phyloP scores from a whole-genome alignment of 2,113 vertebrate species.

The Neotragus moschatus region DNA sequence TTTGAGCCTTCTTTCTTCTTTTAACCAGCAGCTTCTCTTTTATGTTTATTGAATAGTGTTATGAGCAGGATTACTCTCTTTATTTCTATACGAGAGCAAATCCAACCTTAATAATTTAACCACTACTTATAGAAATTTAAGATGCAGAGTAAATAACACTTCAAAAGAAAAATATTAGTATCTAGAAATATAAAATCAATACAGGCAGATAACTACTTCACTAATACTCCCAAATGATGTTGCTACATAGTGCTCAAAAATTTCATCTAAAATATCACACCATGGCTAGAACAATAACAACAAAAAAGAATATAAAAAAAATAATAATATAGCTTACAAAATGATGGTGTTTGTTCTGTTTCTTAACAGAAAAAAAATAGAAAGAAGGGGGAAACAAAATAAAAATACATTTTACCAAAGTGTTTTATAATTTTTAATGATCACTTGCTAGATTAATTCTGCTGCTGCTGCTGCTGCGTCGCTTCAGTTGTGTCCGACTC shows the following conservation, averaged over 20 bases:
- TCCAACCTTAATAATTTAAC: conserved; percentile 12
- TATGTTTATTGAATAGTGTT: neutral
- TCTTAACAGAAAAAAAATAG: neutral
- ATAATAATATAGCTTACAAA: neutral
- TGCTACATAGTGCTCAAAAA: neutral
- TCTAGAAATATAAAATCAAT: neutral
- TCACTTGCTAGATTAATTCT: neutral
- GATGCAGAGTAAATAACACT: neutral
- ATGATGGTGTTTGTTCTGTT: neutral
- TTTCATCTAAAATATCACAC: neutral
- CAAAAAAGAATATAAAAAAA: neutral
- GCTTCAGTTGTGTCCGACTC: too few species aligned
- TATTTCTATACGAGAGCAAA: conserved; percentile 17
- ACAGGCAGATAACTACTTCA: neutral
- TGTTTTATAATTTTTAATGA: conserved; percentile 7
- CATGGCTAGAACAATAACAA: neutral
- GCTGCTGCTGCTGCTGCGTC: too few species aligned
- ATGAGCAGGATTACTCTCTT: neutral
- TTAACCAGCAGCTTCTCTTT: neutral
- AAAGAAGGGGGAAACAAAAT: neutral
- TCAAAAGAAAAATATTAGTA: neutral
- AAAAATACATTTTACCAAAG: neutral
- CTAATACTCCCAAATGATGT: neutral
- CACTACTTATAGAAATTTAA: conserved; percentile 15
- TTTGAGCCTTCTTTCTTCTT: neutral